Evolutionary conservation across 1,140 invertebrate genomes (phyloP).

Genomic region (Diabrotica undecimpunctata): DNA sequence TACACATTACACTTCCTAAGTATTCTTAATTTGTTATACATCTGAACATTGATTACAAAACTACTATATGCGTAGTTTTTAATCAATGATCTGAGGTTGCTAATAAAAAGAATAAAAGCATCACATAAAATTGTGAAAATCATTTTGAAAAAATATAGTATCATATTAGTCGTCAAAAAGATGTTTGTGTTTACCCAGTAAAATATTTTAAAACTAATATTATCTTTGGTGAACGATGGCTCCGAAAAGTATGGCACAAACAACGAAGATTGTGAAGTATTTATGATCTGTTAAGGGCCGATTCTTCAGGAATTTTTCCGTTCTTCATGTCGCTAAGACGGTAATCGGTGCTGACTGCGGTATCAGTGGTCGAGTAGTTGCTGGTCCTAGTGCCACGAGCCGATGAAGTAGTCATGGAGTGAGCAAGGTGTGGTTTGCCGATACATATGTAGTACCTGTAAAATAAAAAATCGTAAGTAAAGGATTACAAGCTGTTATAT

Average conservation of each 20-base stretch:
- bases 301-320: slow-evolving; percentile 6
- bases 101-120: no score
- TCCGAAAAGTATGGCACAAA: neutral
- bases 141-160: no score
- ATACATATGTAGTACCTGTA: slow-evolving; percentile 27
- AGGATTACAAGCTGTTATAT: no score
- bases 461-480: slow-evolving; percentile 5
- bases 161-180: no score
- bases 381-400: slow-evolving; percentile 14
- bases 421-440: slow-evolving; percentile 26
- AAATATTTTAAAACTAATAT: neutral
- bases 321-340: slow-evolving; percentile 15
- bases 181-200: neutral
- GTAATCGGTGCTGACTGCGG: slow-evolving; percentile 9
- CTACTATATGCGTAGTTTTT: no score
- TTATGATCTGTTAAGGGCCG: slow-evolving; percentile 9
- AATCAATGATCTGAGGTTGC: no score
- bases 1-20: no score
- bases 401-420: slow-evolving; percentile 17
- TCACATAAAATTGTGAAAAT: no score
- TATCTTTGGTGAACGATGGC: neutral
- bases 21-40: no score
- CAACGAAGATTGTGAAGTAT: neutral
- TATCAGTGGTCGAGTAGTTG: slow-evolving; percentile 15
- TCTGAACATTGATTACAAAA: no score